phyloP scores from a whole-genome alignment of 1,140 invertebrate genomes.

The Diabrotica undecimpunctata region DNA sequence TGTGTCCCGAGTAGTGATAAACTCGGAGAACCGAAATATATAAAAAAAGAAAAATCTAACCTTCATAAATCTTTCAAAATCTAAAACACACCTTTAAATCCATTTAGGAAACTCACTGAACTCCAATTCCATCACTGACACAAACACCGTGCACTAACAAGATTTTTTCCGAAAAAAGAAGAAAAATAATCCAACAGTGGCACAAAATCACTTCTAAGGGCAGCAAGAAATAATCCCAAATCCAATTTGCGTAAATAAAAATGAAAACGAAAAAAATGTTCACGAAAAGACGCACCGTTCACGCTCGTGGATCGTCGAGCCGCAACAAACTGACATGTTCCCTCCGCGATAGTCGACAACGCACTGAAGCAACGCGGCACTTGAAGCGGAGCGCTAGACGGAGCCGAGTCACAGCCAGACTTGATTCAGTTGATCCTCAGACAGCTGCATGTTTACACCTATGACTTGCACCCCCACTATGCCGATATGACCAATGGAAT shows the following conservation, averaged over 20 bases:
- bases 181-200: constrained; percentile 6
- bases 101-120: constrained; percentile 4
- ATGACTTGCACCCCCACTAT: constrained; percentile 30
- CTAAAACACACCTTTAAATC: constrained; percentile 1
- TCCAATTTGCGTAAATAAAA: background rate
- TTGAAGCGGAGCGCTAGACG: constrained; percentile 12
- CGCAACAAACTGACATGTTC: background rate
- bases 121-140: constrained; percentile 4
- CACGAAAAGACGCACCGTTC: background rate
- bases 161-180: background rate
- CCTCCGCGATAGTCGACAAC: constrained; percentile 5
- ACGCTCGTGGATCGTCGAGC: background rate
- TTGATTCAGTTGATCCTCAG: constrained; percentile 31
- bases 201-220: constrained; percentile 5
- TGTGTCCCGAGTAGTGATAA: too few species aligned
- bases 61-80: too few species aligned
- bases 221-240: constrained; percentile 5
- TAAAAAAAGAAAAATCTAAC: too few species aligned
- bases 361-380: constrained; percentile 9
- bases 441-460: constrained; percentile 36
- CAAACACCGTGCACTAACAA: constrained; percentile 7
- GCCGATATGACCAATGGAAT: constrained; percentile 32
- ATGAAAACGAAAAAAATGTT: background rate
- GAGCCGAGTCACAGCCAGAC: constrained; percentile 23
- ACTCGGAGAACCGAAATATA: too few species aligned